These are phyloP conservation scores for Nysson spinosus DNA, from an alignment of 2,888 invertebrate species.

Conservation along the genomic window DNA sequence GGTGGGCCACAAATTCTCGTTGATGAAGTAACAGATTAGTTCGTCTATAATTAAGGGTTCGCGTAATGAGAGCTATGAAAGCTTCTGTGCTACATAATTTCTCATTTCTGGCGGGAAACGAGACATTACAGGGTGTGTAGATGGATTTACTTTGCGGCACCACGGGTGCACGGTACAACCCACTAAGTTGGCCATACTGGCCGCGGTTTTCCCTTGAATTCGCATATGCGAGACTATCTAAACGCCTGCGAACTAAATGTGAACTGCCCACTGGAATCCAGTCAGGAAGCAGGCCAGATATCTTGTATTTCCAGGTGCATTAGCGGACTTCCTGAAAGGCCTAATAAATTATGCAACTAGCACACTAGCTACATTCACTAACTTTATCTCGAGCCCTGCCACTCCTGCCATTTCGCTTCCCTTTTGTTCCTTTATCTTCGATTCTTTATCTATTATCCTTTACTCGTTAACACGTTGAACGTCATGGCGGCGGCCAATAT, in stretches of 20 bases:
- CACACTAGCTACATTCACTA: slow-evolving; percentile 9
- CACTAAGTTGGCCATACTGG: slow-evolving; percentile 4
- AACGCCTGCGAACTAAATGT: not conserved
- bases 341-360: slow-evolving; percentile 45
- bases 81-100: slow-evolving; percentile 20
- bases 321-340: slow-evolving; percentile 39
- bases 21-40: slow-evolving; percentile 11
- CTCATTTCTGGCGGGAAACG: slow-evolving; percentile 15
- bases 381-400: not conserved
- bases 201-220: slow-evolving; percentile 7
- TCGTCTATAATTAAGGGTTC: slow-evolving; percentile 5
- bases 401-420: not conserved
- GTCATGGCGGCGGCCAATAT: too few species aligned
- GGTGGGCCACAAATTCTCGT: too few species aligned
- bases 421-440: not conserved
- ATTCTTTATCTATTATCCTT: not conserved
- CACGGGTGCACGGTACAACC: slow-evolving; percentile 15
- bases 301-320: slow-evolving; percentile 20
- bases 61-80: slow-evolving; percentile 5
- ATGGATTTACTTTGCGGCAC: slow-evolving; percentile 27
- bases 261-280: not conserved
- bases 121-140: slow-evolving; percentile 9
- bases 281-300: slow-evolving; percentile 8
- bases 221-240: not conserved
- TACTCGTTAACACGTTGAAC: too few species aligned